Conservation (phyloP, 1,140 invertebrate genomes). For the Drosophila burlai region DNA sequence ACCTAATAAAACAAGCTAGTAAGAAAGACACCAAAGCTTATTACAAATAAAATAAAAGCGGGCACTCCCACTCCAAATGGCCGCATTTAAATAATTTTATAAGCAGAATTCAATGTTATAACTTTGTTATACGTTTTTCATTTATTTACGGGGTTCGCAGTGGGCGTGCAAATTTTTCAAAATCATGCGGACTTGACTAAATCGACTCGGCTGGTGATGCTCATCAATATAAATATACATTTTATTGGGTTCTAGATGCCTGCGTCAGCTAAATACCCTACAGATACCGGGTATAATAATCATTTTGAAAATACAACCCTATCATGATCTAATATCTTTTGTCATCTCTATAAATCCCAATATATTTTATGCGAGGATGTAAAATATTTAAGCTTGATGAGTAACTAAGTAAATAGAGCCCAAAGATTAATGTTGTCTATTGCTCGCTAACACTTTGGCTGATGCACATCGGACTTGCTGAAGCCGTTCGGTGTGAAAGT, state of each 20-base stretch:
- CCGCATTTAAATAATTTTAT: neutral
- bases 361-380: no score
- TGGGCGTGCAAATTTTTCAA: neutral
- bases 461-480: conserved; percentile 13
- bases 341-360: no score
- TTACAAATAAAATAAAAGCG: no score
- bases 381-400: no score
- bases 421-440: neutral
- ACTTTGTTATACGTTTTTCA: neutral
- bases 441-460: conserved; percentile 20
- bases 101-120: neutral
- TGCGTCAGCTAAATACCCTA: neutral
- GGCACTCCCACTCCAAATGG: no score
- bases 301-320: neutral
- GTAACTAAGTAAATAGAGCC: neutral
- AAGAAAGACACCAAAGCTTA: no score
- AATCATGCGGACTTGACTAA: neutral
- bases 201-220: neutral
- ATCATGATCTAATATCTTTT: neutral
- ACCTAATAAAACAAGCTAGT: no score
- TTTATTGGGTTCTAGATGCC: neutral
- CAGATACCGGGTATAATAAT: neutral
- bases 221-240: neutral
- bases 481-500: conserved; percentile 20
- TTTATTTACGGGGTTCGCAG: neutral